A percentile compares a stretch with the other conserved stretches of the same genome.
Evolutionary conservation across 1,140 invertebrate genomes (phyloP).

Genomic region (Ips typographus): DNA sequence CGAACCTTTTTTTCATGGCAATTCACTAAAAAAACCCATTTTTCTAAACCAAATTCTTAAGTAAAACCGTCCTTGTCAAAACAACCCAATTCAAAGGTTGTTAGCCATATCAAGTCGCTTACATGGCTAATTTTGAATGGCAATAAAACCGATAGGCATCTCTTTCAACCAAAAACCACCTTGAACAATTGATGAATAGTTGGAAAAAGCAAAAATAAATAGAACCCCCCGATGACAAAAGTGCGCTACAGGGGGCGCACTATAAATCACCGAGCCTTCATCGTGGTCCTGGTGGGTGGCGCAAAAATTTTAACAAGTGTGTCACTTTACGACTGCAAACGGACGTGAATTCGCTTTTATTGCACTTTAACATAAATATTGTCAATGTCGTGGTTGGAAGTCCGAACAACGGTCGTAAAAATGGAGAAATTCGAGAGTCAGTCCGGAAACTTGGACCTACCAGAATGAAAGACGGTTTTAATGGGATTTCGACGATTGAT

Average conservation of each 20-base stretch:
- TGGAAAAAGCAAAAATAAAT: conserved; percentile 20
- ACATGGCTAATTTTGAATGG: conserved; percentile 17
- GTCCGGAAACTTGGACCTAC: conserved; percentile 8
- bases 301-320: conserved; percentile 23
- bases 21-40: too few species aligned
- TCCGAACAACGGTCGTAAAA: conserved; percentile 7
- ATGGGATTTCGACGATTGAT: not conserved
- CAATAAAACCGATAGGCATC: conserved; percentile 15
- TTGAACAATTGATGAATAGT: conserved; percentile 27
- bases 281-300: conserved; percentile 28
- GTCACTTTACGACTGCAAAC: conserved; percentile 25
- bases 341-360: conserved; percentile 29
- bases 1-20: too few species aligned
- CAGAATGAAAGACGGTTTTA: conserved; percentile 8
- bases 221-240: conserved; percentile 12
- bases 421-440: conserved; percentile 21
- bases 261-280: conserved; percentile 24
- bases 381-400: conserved; percentile 31
- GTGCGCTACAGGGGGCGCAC: not conserved
- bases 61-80: conserved; percentile 24
- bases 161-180: conserved; percentile 23
- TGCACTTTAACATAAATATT: conserved; percentile 31
- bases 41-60: not conserved
- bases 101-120: not conserved
- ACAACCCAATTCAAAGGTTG: conserved; percentile 16